Conservation (phyloP, 2,888 invertebrate species). For the Lepidocyrtinus sp. region DNA sequence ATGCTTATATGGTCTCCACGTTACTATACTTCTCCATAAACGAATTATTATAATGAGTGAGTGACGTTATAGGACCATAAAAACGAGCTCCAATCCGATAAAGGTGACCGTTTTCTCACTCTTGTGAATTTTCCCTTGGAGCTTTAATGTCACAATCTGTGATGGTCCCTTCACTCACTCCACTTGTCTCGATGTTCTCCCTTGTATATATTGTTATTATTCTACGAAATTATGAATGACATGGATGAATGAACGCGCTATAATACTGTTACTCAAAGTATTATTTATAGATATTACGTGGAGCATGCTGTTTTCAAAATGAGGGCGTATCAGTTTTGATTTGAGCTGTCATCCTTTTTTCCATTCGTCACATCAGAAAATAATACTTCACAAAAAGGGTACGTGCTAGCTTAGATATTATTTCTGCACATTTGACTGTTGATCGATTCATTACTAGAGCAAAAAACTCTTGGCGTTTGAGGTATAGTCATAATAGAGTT, state of each 20-base stretch:
- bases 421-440: conserved; percentile 8
- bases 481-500: no score
- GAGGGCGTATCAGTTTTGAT: conserved; percentile 42
- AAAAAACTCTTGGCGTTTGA: not conserved
- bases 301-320: conserved; percentile 15
- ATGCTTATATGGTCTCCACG: no score
- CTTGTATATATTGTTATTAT: not conserved
- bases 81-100: conserved; percentile 36
- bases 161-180: conserved; percentile 37
- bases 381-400: no score
- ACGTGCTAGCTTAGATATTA: not conserved
- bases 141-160: conserved; percentile 45
- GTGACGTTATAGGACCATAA: conserved; percentile 7
- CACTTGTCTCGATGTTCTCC: not conserved
- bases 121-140: conserved; percentile 44
- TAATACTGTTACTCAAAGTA: not conserved
- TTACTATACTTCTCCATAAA: not conserved
- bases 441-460: not conserved
- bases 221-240: conserved; percentile 1
- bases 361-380: conserved; percentile 12
- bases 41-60: conserved; percentile 8
- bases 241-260: conserved; percentile 8
- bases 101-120: conserved; percentile 54
- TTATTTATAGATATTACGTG: conserved; percentile 15
- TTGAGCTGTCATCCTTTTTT: conserved; percentile 34